Evolutionary conservation across 1,140 invertebrate species (phyloP).

Genomic region (Drosophila santomea): DNA sequence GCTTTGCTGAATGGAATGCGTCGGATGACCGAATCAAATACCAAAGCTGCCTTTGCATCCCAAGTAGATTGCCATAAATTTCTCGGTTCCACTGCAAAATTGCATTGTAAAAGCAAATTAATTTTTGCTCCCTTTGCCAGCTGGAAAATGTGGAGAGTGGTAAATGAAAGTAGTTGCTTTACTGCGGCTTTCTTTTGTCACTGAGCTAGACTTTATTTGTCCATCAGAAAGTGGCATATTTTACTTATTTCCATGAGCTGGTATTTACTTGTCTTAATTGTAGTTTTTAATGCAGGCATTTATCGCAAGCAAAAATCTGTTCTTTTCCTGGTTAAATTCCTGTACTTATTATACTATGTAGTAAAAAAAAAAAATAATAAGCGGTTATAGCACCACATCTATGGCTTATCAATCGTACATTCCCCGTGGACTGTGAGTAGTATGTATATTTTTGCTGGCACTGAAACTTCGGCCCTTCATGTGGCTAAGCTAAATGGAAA

Average conservation of each 20-base stretch:
- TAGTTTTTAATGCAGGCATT: no score
- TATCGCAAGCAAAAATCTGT: no score
- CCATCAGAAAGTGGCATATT: no score
- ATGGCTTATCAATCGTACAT: neutral
- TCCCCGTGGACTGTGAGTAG: neutral
- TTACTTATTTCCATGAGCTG: no score
- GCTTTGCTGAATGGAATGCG: neutral
- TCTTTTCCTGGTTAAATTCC: no score
- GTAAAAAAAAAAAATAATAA: no score
- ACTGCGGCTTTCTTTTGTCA: neutral
- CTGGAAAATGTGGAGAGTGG: neutral
- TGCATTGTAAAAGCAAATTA: conserved; percentile 10
- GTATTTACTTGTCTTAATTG: no score
- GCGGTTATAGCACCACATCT: neutral
- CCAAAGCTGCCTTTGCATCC: neutral
- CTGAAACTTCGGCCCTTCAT: neutral
- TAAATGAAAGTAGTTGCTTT: conserved; percentile 1
- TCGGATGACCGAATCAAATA: conserved; percentile 7
- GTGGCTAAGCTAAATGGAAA: conserved; percentile 17
- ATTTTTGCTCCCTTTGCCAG: neutral
- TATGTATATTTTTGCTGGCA: neutral
- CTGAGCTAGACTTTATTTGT: neutral
- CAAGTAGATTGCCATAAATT: conserved; percentile 4
- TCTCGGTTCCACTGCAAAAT: neutral
- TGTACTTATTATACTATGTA: no score